Base-by-base conservation (phyloP, 2,888 invertebrate genomes). In the Onthophagus sagittarius region DNA sequence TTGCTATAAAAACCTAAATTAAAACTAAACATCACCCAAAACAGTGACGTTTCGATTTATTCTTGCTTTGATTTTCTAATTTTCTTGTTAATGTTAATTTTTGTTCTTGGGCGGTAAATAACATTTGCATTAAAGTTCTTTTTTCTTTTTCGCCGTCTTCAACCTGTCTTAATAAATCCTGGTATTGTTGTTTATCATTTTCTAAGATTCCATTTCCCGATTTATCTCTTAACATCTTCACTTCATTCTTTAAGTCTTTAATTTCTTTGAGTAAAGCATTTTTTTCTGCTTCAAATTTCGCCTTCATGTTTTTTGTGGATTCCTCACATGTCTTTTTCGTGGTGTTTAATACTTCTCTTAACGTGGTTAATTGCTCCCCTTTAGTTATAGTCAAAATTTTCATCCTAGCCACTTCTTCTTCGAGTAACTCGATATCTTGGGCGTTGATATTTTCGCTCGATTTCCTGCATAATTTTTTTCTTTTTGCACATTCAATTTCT, bases 301-400 rank as follows among this genome's bases (percentile, higher is more conserved):
- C 13, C 23, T 67, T 23, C 67, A 67, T 67, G 32, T 31, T 31
- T 32, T 15, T 67, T 23, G 23, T n/a, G 23, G 67, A n/a, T n/a
- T 31, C 31, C n/a, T 13, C 32, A 23, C 15, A 11, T n/a, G 67
- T 67, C 13, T 67, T 15, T 7, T 67, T 32, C n/a, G 23, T 67
- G 6, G 67, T 11, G n/a, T 15, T 23, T n/a, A 67, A 32, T 1
- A 67, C 23, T 23, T 67, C 15, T 32, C 67, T 15, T 23, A 67
- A 67, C 7, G 67, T 67, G 6, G 32, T 23, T 7, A 15, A 7
- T 67, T 67, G 67, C 5, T 67, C 67, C 7, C 67, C 67, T 67
- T 67, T 67, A 11, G 67, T 67, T n/a, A 32, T 32, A n/a, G 32
- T n/a, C 9, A 67, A 67, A n/a, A 7, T 67, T 32, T 67, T 67